Percentiles rank a stretch among this genome's conserved stretches.
Conservation (phyloP, 2,797 vertebrate genomes). For the Molossus molossus region DNA sequence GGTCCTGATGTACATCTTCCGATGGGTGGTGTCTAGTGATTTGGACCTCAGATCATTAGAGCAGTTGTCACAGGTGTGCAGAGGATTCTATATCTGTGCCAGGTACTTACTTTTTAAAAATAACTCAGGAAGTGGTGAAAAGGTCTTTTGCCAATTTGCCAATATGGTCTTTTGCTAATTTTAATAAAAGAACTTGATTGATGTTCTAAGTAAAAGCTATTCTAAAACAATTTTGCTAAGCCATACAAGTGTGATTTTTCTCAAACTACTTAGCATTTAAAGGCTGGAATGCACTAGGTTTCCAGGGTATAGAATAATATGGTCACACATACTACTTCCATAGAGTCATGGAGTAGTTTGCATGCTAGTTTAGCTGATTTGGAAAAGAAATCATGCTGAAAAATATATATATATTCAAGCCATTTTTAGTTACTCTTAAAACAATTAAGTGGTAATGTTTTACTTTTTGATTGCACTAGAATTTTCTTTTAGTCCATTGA, state of each 20-base stretch:
- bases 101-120: constrained; percentile 90
- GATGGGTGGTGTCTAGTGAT: constrained; percentile 99
- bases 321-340: neutral
- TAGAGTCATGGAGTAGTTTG: neutral
- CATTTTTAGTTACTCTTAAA: constrained; percentile 43
- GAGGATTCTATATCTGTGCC: constrained; percentile 99
- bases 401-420: neutral
- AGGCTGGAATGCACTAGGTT: neutral
- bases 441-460: neutral
- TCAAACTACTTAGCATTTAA: constrained; percentile 17
- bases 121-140: neutral
- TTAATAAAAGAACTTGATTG: neutral
- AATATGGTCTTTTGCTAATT: neutral
- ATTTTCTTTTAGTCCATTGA: constrained; percentile 48
- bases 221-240: constrained; percentile 31
- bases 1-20: constrained; percentile 98
- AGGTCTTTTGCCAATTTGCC: neutral
- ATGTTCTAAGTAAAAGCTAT: constrained; percentile 35
- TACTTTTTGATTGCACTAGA: constrained; percentile 16
- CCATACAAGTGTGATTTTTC: neutral
- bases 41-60: constrained; percentile 97
- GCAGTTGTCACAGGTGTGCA: constrained; percentile 97
- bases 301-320: neutral
- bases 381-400: constrained; percentile 13
- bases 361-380: neutral